Conservation (phyloP, 2,113 vertebrate species). For the Gadus macrocephalus region DNA sequence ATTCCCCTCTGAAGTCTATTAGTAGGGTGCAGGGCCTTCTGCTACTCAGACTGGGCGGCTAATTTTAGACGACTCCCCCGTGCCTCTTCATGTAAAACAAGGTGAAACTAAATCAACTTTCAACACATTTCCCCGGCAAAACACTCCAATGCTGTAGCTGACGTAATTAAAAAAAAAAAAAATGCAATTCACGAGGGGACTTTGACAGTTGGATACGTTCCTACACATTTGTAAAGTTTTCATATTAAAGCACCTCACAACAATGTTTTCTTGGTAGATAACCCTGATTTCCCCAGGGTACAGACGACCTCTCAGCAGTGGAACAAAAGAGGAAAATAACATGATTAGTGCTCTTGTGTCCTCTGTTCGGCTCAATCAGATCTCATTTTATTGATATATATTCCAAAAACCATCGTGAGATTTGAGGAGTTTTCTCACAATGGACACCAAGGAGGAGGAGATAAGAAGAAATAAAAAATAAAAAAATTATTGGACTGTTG, state of each 20-base stretch:
- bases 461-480: too few species aligned
- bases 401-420: slow-evolving; percentile 30
- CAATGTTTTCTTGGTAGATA: slow-evolving; percentile 45
- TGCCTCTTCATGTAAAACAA: slow-evolving; percentile 52
- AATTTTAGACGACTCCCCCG: slow-evolving; percentile 59
- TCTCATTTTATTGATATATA: slow-evolving; percentile 52
- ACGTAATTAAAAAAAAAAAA: not conserved
- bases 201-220: slow-evolving; percentile 13
- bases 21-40: slow-evolving; percentile 58
- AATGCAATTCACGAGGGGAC: not conserved
- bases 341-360: slow-evolving; percentile 42
- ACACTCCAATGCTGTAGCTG: not conserved
- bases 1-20: slow-evolving; percentile 67
- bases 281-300: slow-evolving; percentile 41
- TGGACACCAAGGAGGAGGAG: too few species aligned
- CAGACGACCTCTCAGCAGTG: slow-evolving; percentile 17
- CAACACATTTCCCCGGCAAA: slow-evolving; percentile 1
- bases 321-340: too few species aligned
- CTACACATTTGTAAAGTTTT: slow-evolving; percentile 18
- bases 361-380: slow-evolving; percentile 29
- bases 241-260: slow-evolving; percentile 22
- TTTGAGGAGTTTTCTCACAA: too few species aligned
- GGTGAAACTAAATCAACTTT: slow-evolving; percentile 50
- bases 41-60: slow-evolving; percentile 59
- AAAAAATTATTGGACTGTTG: not conserved